These are phyloP conservation scores for Hylia prasina DNA, from an alignment of 2,113 vertebrate species.

Conservation along the genomic window DNA sequence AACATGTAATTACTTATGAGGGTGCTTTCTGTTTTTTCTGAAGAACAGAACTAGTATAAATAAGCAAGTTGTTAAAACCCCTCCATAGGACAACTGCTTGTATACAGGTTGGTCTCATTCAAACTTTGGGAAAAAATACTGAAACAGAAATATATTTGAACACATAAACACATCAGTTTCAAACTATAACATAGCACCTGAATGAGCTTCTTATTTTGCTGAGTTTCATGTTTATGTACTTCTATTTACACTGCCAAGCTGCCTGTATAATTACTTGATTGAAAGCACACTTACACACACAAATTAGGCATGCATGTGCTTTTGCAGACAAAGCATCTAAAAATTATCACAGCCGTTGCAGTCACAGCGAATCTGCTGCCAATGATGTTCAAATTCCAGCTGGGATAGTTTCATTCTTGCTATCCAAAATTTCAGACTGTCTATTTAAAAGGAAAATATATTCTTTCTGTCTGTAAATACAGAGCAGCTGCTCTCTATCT, in stretches of 20 bases:
- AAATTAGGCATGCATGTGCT: constrained; percentile 16
- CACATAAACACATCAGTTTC: background rate
- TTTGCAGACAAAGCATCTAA: constrained; percentile 35
- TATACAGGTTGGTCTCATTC: background rate
- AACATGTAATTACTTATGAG: background rate
- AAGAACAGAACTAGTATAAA: background rate
- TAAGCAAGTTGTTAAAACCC: background rate
- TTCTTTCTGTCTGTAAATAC: background rate
- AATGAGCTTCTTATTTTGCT: background rate
- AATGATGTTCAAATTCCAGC: constrained; percentile 35
- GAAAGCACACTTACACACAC: constrained; percentile 8
- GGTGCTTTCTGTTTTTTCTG: background rate
- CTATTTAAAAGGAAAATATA: background rate
- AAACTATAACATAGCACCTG: background rate
- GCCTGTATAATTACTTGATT: constrained; percentile 33
- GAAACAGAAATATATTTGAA: background rate
- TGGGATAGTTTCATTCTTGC: background rate
- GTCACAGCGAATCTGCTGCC: constrained; percentile 13
- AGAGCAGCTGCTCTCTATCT: background rate
- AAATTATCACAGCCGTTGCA: background rate
- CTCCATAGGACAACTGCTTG: background rate
- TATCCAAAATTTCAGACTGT: constrained; percentile 7
- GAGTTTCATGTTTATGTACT: background rate
- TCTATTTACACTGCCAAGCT: constrained; percentile 5
- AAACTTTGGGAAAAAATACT: background rate